A percentile compares a stretch with the other conserved stretches of the same genome.
These are phyloP conservation scores for Ceratina japonica DNA, from an alignment of 1,140 invertebrate species.

Conservation along the genomic window DNA sequence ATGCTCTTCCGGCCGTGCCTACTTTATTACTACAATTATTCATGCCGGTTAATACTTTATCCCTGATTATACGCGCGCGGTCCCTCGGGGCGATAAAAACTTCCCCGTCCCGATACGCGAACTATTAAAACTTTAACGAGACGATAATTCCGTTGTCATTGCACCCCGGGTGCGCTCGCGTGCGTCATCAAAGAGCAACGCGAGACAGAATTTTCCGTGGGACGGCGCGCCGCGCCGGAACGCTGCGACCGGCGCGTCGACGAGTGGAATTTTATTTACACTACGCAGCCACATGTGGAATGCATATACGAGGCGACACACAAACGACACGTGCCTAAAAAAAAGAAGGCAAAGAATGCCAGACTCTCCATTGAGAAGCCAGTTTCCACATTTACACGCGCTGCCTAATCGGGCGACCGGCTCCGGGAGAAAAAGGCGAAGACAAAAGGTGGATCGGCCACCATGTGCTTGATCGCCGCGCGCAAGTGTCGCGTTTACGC, in stretches of 20 bases:
- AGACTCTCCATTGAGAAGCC: slow-evolving; percentile 50
- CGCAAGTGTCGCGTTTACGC: no score
- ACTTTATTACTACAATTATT: no score
- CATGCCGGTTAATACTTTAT: not conserved
- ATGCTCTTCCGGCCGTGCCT: no score
- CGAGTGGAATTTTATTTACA: slow-evolving; percentile 67
- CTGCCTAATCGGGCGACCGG: slow-evolving; percentile 54
- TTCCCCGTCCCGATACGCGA: not conserved
- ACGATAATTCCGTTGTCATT: slow-evolving; percentile 12
- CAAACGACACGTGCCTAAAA: slow-evolving; percentile 51
- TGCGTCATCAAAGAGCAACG: not conserved
- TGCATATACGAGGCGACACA: slow-evolving; percentile 36
- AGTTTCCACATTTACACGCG: slow-evolving; percentile 61
- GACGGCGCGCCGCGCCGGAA: not conserved
- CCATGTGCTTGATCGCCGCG: not conserved
- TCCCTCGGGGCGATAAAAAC: no score
- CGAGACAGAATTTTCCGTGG: not conserved
- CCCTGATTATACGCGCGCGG: not conserved
- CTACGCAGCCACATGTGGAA: slow-evolving; percentile 50
- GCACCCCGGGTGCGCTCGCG: not conserved
- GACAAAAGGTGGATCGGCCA: slow-evolving; percentile 26
- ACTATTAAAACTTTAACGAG: not conserved
- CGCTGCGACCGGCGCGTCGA: not conserved
- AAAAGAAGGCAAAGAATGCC: slow-evolving; percentile 46
- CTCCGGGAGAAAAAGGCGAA: slow-evolving; percentile 29